Evolutionary conservation across 35 echinoderm and acorn worm species (phyloP).

Genomic region (Eucidaris tribuloides): DNA sequence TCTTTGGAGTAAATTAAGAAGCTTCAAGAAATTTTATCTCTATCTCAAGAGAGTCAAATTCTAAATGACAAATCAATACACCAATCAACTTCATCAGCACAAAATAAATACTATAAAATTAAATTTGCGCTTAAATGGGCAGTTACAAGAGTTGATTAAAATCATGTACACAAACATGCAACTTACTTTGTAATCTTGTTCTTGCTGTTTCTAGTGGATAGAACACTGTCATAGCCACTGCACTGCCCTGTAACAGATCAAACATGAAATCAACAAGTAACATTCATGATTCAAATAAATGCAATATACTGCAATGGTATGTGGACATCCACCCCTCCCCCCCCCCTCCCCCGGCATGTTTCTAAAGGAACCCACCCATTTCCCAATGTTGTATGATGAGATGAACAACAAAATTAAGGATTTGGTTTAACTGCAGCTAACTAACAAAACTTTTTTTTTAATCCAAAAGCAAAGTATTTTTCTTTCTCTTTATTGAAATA

Average conservation of each 20-base stretch:
- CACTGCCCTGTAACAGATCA: constrained; percentile 35
- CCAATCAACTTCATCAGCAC: background rate
- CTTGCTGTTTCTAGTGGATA: constrained; percentile 76
- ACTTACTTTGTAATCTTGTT: constrained; percentile 64
- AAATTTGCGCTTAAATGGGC: background rate
- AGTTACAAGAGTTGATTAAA: background rate
- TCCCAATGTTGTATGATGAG: background rate
- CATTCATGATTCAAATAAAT: background rate
- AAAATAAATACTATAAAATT: background rate
- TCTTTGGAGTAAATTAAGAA: background rate
- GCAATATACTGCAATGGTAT: background rate
- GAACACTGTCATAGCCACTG: constrained; percentile 61
- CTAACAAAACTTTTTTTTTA: background rate
- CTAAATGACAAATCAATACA: background rate
- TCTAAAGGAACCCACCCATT: background rate
- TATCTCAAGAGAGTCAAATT: background rate
- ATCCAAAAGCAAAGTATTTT: too few relatives aligned
- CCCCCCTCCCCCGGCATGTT: background rate
- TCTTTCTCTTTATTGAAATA: too few relatives aligned
- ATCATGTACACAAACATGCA: background rate
- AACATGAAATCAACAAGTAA: background rate
- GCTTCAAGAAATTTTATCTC: background rate
- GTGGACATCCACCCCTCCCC: too few relatives aligned
- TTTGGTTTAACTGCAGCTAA: background rate
- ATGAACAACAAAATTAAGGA: background rate